Evolutionary conservation across 1,140 invertebrate species (phyloP), one percentile per base, ranked within the genome.

Genomic region (Solenopsis fugax): DNA sequence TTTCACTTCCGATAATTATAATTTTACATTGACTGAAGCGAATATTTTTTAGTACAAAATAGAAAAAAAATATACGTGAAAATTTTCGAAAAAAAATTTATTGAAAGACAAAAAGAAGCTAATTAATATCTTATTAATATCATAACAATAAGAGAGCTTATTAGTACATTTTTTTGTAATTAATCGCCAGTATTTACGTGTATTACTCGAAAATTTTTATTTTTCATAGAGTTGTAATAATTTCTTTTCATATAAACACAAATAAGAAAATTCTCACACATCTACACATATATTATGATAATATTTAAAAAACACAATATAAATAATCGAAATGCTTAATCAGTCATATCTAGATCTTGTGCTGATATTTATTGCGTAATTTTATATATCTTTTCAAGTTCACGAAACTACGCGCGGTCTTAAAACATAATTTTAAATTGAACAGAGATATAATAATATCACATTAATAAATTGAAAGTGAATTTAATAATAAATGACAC

Each of bases 1-100:
- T 81, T 81, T 81, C 77, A 64, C 45, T 41, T 64, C 34, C 18
- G 34, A 69, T 67, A 80, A 54, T 21, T 21, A 7, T 64, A 48
- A 78, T 4, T 77, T 48, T 10, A 48, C 5, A 12, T 24, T 21
- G 2, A 24, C 1, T 50, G n/a, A 6, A 69, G 16, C 9, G 9
- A 45, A 81, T 81, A 34, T 24, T 56, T 24, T 41, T 29, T 2
- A 75, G 2, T n/a, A 34, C 2, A 9, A 52, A 65, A 34, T 16
- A 77, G 41, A 21, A 4, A 48, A 6, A 7, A 10, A 13, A 50
- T 21, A 41, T 24, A 37, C 10, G 16, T 5, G 9, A 34, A 50
- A n/a, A 37, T 37, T n/a, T 67, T 41, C 5, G 52, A 7, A 9
- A 52, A 52, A 16, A 13, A 13, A 16, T 13, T 34, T 34, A 21